phyloP scores from a whole-genome alignment of 2,113 vertebrate genomes.

The Elaphurus davidianus region DNA sequence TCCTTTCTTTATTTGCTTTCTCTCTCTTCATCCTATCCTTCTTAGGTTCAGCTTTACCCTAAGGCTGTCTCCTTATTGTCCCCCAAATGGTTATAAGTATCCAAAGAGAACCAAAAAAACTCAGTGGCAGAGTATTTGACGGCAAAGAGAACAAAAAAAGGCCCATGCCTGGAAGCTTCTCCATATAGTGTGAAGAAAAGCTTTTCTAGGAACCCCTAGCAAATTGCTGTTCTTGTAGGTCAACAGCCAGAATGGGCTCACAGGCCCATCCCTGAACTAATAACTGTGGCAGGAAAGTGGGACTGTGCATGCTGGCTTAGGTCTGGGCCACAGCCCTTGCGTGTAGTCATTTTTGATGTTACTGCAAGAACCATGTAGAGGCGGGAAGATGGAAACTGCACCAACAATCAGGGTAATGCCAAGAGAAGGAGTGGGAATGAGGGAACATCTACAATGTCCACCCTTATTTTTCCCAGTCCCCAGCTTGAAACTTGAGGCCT shows the following conservation, averaged over 20 bases:
- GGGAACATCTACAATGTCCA: background rate
- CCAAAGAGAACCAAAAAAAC: background rate
- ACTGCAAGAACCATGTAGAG: background rate
- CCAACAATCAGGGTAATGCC: background rate
- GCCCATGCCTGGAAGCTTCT: background rate
- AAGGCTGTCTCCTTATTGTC: background rate
- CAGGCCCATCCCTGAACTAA: background rate
- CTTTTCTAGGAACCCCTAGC: background rate
- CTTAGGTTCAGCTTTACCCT: background rate
- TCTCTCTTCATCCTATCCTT: background rate
- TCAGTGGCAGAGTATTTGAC: background rate
- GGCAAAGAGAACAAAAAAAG: background rate
- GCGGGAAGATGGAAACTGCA: background rate
- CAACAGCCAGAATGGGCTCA: background rate
- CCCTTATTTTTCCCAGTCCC: background rate
- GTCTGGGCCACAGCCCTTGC: background rate
- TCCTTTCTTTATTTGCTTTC: background rate
- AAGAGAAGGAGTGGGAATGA: rapidly evolving
- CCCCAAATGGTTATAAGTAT: background rate
- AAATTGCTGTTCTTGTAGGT: background rate
- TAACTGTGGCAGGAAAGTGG: rapidly evolving
- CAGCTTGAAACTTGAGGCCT: background rate
- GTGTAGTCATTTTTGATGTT: background rate
- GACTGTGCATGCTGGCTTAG: background rate
- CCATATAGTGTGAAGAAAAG: background rate